Percentiles rank a stretch among this genome's conserved stretches.
Evolutionary conservation across 2,888 invertebrate genomes (phyloP).

Genomic region (Eustalomyia histrio): DNA sequence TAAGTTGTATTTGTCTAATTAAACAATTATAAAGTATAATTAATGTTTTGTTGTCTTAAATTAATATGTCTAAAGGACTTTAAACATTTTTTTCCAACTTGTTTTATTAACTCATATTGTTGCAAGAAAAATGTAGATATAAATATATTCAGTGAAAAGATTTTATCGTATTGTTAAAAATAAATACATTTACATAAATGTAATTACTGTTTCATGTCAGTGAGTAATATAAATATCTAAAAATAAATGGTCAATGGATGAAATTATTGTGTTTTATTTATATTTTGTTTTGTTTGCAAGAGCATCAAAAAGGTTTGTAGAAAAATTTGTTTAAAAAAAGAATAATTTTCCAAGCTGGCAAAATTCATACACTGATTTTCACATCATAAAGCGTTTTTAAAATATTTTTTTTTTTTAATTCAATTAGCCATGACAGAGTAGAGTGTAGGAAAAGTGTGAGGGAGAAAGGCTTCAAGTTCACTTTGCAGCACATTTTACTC

Average conservation of each 20-base stretch:
- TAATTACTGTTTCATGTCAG: conserved; percentile 42
- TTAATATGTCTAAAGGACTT: conserved; percentile 48
- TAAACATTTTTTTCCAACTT: conserved; percentile 25
- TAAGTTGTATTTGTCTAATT: conserved; percentile 35
- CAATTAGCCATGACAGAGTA: no score
- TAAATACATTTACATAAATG: conserved; percentile 31
- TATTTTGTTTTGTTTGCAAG: not conserved
- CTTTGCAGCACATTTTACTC: no score
- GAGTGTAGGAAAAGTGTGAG: no score
- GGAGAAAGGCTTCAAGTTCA: no score
- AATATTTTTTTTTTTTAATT: no score
- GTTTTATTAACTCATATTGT: not conserved
- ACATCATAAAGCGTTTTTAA: no score
- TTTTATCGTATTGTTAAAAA: not conserved
- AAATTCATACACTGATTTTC: no score
- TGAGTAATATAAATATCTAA: conserved; percentile 30
- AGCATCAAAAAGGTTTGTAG: conserved; percentile 44
- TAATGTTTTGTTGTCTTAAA: conserved; percentile 1
- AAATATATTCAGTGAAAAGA: no score
- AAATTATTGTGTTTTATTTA: conserved; percentile 24
- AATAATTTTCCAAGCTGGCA: no score
- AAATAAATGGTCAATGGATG: conserved; percentile 58
- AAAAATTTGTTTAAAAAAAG: not conserved
- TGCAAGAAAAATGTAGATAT: not conserved
- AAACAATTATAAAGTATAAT: not conserved